Evolutionary conservation across 1,140 invertebrate genomes (phyloP).

Genomic region (Sitophilus oryzae): DNA sequence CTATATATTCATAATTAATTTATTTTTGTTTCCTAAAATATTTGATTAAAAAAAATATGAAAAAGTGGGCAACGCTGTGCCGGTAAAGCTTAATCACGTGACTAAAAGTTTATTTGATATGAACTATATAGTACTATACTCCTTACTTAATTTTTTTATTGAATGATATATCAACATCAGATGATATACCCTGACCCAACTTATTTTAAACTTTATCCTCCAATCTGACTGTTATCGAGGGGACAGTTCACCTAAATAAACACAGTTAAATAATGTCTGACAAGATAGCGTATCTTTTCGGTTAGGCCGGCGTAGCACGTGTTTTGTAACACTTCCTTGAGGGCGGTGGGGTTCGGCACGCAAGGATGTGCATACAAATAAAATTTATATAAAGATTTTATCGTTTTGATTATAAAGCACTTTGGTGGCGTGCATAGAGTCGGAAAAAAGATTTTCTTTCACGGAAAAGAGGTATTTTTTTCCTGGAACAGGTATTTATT

Average conservation of each 20-base stretch:
- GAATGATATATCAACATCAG: too few species aligned
- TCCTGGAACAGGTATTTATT: too few species aligned
- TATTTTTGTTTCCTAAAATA: too few species aligned
- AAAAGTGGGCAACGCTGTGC: too few species aligned
- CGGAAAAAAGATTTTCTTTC: too few species aligned
- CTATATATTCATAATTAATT: too few species aligned
- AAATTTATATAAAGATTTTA: not conserved
- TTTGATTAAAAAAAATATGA: too few species aligned
- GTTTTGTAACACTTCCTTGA: conserved; percentile 35
- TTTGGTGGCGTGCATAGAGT: not conserved
- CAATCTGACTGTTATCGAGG: conserved; percentile 1
- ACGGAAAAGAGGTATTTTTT: too few species aligned
- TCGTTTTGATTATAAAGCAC: not conserved
- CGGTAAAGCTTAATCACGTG: too few species aligned
- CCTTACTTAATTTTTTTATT: too few species aligned
- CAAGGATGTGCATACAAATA: conserved; percentile 39
- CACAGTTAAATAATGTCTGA: conserved; percentile 20
- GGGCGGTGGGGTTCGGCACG: conserved; percentile 27
- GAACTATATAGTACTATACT: too few species aligned
- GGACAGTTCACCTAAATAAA: not conserved
- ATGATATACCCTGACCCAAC: not conserved
- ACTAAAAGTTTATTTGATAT: too few species aligned
- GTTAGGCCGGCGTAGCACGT: conserved; percentile 23
- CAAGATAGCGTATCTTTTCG: conserved; percentile 33
- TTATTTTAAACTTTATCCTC: not conserved